Percentiles rank a stretch among this genome's conserved stretches.
These are phyloP conservation scores for Mongoloraphidia duomilia DNA, from an alignment of 2,888 invertebrate species.

Conservation along the genomic window DNA sequence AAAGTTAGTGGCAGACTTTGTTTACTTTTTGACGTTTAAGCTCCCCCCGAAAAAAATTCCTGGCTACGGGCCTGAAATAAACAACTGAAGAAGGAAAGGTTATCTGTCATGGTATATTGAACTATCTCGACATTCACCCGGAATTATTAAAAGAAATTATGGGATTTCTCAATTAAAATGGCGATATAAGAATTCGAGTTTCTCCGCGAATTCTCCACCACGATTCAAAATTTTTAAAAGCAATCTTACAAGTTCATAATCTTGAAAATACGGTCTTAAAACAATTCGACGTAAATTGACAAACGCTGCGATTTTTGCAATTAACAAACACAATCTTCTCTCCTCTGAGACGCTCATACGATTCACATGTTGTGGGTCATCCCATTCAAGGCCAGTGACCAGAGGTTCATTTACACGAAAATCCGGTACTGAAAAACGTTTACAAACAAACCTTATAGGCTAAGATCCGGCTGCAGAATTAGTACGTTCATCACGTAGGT, in stretches of 20 bases:
- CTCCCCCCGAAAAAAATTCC: no score
- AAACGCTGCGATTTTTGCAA: constrained; percentile 55
- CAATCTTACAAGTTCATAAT: constrained; percentile 45
- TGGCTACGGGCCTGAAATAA: no score
- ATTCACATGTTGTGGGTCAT: constrained; percentile 54
- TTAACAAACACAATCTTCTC: constrained; percentile 48
- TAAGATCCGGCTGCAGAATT: no score
- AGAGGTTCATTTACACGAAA: constrained; percentile 32
- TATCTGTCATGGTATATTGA: no score
- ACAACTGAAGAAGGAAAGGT: no score
- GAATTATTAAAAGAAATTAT: not conserved
- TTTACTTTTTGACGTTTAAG: no score
- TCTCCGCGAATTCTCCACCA: no score
- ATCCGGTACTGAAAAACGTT: constrained; percentile 30
- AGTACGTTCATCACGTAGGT: no score
- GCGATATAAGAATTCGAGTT: no score
- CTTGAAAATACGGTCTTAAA: constrained; percentile 59
- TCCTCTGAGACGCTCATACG: constrained; percentile 48
- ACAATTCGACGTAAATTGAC: constrained; percentile 43
- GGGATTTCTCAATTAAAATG: not conserved
- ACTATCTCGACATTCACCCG: no score
- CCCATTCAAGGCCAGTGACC: constrained; percentile 46
- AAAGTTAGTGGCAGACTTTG: no score
- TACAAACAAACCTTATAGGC: not conserved
- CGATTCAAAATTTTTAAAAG: no score